A percentile compares a stretch with the other conserved stretches of the same genome.
Conservation (phyloP, 1,140 invertebrate genomes). For the Panagrolaimus sp. region DNA sequence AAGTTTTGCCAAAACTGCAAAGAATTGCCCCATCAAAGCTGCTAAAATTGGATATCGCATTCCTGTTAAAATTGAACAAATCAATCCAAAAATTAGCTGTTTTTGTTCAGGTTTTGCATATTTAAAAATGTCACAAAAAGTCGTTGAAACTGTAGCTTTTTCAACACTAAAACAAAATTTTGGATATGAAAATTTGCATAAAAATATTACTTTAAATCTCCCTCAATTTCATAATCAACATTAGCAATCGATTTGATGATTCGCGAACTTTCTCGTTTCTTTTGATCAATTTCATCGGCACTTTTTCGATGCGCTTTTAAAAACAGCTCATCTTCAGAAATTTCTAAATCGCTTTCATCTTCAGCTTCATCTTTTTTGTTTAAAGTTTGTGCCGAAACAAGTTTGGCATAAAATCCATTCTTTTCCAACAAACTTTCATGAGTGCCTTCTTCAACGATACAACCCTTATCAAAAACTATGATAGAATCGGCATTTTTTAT, state of each 20-base stretch:
- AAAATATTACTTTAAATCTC: background rate
- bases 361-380: background rate
- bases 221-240: background rate
- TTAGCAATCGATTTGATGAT: background rate
- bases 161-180: background rate
- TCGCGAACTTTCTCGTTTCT: background rate
- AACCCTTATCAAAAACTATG: slow-evolving; percentile 61
- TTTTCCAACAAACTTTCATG: slow-evolving; percentile 43
- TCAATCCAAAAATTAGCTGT: slow-evolving; percentile 15
- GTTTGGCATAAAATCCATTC: slow-evolving; percentile 60
- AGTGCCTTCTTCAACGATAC: slow-evolving; percentile 57
- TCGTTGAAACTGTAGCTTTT: slow-evolving; percentile 39
- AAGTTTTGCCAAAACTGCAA: slow-evolving; percentile 25
- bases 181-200: background rate
- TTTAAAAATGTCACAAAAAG: slow-evolving; percentile 44
- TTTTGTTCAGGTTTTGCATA: slow-evolving; percentile 40
- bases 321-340: background rate
- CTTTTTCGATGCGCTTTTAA: background rate
- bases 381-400: slow-evolving; percentile 65
- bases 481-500: slow-evolving; percentile 55
- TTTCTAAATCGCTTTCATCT: background rate
- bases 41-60: slow-evolving; percentile 45
- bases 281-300: background rate
- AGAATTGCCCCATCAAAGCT: slow-evolving; percentile 54
- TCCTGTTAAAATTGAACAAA: background rate